These are phyloP conservation scores for Pluvianellus socialis DNA, from an alignment of 2,113 vertebrate species.

Conservation along the genomic window DNA sequence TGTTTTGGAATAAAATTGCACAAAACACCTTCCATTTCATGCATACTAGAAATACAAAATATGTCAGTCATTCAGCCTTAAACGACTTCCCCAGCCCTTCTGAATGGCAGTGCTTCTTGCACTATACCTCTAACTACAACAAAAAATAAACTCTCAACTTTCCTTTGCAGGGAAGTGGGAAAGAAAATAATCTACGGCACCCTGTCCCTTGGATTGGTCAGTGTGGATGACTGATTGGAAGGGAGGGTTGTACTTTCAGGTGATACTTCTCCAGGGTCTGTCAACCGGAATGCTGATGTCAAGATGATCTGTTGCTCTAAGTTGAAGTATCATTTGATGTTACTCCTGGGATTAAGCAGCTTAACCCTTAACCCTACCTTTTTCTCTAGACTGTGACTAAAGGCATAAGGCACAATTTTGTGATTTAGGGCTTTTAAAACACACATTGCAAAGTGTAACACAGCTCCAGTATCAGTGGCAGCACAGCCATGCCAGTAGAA, in stretches of 20 bases:
- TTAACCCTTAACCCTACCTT: not conserved
- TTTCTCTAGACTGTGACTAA: not conserved
- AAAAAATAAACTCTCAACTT: not conserved
- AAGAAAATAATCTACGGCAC: not conserved
- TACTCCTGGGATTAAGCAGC: not conserved
- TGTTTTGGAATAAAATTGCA: not conserved
- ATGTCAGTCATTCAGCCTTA: not conserved
- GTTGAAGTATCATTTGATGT: not conserved
- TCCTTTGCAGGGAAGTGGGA: not conserved
- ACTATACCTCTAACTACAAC: not conserved
- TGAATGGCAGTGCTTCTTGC: not conserved
- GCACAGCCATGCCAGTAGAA: not conserved
- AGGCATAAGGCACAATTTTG: not conserved
- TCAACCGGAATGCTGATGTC: not conserved
- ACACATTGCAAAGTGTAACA: not conserved
- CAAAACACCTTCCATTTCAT: not conserved
- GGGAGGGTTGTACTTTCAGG: accelerated
- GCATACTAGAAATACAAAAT: not conserved
- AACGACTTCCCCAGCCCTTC: not conserved
- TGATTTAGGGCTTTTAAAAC: not conserved
- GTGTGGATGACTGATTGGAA: not conserved
- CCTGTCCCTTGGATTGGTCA: not conserved
- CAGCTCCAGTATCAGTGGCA: not conserved
- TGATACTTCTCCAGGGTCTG: not conserved
- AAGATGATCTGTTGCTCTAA: not conserved